Percentiles rank a stretch among this genome's conserved stretches.
Evolutionary conservation across 2,113 vertebrate species (phyloP).

Genomic region (Miniopterus natalensis): DNA sequence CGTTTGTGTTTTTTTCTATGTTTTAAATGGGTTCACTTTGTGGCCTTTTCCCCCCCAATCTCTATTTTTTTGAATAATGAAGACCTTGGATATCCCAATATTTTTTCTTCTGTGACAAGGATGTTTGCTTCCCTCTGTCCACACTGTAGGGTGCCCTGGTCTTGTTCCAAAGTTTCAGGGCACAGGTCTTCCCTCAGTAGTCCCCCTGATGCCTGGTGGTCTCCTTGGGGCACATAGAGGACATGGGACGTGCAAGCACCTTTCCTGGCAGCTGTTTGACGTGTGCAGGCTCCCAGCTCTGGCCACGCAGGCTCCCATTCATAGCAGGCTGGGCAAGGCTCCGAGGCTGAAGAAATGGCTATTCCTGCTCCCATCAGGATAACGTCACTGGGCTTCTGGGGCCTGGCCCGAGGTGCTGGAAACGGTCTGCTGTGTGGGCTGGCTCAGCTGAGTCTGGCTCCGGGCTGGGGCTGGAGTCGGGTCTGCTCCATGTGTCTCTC

Average conservation of each 20-base stretch:
- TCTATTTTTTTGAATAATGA: neutral
- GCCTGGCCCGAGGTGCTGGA: neutral
- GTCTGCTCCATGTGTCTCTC: fast-evolving
- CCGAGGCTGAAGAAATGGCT: neutral
- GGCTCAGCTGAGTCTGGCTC: neutral
- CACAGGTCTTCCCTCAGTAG: neutral
- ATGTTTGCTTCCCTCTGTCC: too few relatives aligned
- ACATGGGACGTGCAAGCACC: neutral
- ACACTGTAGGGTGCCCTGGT: fast-evolving
- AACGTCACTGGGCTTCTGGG: too few relatives aligned
- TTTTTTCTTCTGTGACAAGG: neutral
- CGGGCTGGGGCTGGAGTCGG: neutral
- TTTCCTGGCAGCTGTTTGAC: neutral
- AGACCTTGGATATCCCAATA: neutral
- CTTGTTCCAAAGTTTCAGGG: neutral
- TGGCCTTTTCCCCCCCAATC: neutral
- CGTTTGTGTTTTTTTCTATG: neutral
- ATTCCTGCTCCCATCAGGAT: neutral
- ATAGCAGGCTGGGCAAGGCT: neutral
- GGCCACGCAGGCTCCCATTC: fast-evolving
- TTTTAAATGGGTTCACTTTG: neutral
- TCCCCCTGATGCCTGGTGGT: neutral
- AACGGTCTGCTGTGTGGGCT: neutral
- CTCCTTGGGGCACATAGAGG: too few relatives aligned
- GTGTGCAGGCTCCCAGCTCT: neutral